phyloP scores from a whole-genome alignment of 2,888 invertebrate genomes.

The Drosophila rellima region DNA sequence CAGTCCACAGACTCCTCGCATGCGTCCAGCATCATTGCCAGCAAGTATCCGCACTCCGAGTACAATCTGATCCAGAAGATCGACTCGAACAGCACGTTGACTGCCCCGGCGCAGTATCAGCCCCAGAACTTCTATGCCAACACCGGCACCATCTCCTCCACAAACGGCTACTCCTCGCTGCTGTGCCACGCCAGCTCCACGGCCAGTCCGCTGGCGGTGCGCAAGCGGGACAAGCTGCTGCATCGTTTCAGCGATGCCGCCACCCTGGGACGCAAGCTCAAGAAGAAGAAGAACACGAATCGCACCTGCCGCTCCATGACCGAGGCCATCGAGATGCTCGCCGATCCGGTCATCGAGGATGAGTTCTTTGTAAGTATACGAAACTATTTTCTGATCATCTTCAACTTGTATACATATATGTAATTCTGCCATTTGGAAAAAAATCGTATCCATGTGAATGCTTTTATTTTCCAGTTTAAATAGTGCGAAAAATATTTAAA shows the following conservation, averaged over 20 bases:
- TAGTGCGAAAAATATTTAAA: too few relatives aligned
- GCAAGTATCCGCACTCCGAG: slow-evolving; percentile 84
- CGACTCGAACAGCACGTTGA: slow-evolving; percentile 81
- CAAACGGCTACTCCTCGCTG: slow-evolving; percentile 72
- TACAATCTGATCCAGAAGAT: slow-evolving; percentile 84
- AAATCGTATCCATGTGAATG: neutral
- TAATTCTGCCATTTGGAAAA: neutral
- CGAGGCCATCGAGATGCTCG: slow-evolving; percentile 85
- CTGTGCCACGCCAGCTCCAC: slow-evolving; percentile 84
- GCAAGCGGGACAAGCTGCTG: slow-evolving; percentile 85
- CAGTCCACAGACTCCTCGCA: slow-evolving; percentile 69
- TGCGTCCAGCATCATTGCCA: slow-evolving; percentile 76
- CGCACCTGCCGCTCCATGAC: slow-evolving; percentile 86
- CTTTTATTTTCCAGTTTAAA: neutral
- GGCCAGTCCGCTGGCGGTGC: slow-evolving; percentile 83
- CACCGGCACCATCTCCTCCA: slow-evolving; percentile 74
- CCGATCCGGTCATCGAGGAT: slow-evolving; percentile 86
- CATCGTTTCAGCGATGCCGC: slow-evolving; percentile 86
- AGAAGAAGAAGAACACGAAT: slow-evolving; percentile 85
- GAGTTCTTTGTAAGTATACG: slow-evolving; percentile 85
- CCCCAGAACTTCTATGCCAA: slow-evolving; percentile 84
- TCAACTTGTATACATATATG: neutral
- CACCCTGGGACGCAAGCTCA: slow-evolving; percentile 84
- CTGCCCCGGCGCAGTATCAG: slow-evolving; percentile 79
- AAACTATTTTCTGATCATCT: slow-evolving; percentile 6